Conservation (phyloP, 1,140 invertebrate species). For the Tetramorium parvispinum region DNA sequence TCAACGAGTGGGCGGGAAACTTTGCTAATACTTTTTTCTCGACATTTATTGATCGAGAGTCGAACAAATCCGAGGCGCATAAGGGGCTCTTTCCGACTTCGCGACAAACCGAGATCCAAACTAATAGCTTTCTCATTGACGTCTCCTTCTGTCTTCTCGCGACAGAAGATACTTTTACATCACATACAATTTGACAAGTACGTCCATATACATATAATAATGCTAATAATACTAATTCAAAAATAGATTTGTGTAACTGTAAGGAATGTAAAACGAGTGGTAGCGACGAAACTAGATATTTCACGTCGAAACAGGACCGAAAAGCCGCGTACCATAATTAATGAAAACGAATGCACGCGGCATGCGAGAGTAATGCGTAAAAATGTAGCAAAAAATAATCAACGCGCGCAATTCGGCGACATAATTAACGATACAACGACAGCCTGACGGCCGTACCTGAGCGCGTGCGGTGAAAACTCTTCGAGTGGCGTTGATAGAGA, state of each 20-base stretch:
- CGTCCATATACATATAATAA: neutral
- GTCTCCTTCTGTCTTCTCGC: neutral
- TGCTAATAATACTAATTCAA: neutral
- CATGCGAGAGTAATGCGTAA: conserved; percentile 9
- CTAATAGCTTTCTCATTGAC: neutral
- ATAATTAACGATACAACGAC: conserved; percentile 51
- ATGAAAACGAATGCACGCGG: conserved; percentile 32
- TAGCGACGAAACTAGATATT: neutral
- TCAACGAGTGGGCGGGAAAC: conserved; percentile 37
- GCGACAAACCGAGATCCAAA: neutral
- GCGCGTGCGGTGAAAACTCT: conserved; percentile 31
- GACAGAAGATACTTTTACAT: neutral
- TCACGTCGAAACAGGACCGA: neutral
- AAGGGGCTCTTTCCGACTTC: neutral
- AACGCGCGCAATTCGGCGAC: conserved; percentile 42
- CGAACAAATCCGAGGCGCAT: neutral
- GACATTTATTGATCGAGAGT: conserved; percentile 25
- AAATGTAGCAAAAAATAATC: conserved; percentile 52
- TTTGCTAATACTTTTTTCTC: conserved; percentile 6
- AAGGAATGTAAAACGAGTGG: neutral
- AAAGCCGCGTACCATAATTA: conserved; percentile 11
- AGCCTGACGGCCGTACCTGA: neutral
- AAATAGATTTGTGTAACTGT: neutral
- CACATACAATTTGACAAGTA: neutral
- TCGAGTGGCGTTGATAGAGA: conserved; percentile 55